Evolutionary conservation across 2,888 invertebrate species (phyloP), one percentile per base, ranked within the genome.

Genomic region (Ceramica pisi): DNA sequence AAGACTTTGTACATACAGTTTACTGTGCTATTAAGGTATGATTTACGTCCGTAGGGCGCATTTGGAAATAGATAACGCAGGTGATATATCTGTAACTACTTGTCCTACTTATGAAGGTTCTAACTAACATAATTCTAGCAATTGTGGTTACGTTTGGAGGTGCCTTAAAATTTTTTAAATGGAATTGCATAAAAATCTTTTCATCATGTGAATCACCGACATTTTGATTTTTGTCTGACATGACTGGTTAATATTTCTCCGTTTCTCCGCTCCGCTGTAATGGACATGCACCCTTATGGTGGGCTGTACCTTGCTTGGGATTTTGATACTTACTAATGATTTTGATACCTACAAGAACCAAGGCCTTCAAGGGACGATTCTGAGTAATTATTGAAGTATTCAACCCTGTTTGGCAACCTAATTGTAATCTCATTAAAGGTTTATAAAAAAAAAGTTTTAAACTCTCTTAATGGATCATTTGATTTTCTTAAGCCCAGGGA

Each of bases 1-100:
- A 78, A 66, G 69, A 74, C 68, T 66, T 72, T 65, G 70, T 56
- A 75, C 60, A 70, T 57, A 55, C 65, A 72, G 62, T 78, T 77
- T 66, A 81, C 38, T 46, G 71, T 62, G 44, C 60, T 48, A 57
- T 68, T 68, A 65, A 31, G 60, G 60, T 61, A 57, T 65, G 46
- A 80, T 75, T 70, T 77, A 67, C 12, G 75, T 67, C 55, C 31
- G 21, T 10, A 56, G 68, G 75, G 75, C 63, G 57, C 19, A 64
- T 67, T 56, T 63, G 26, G 44, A 53, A 38, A 59, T 46, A 65
- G 31, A 65, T 64, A 61, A 38, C 21, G 23, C 38, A 35, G 31
- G 41, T 31, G 31, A 53, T 64, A 67, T 64, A 16, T 64, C 14
- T 46, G 12, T 62, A 21, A 21, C n/a, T n/a, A n/a, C n/a, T n/a